Evolutionary conservation across 2,113 vertebrate genomes (phyloP), one percentile per base, ranked within the genome.

Genomic region (Egretta garzetta): DNA sequence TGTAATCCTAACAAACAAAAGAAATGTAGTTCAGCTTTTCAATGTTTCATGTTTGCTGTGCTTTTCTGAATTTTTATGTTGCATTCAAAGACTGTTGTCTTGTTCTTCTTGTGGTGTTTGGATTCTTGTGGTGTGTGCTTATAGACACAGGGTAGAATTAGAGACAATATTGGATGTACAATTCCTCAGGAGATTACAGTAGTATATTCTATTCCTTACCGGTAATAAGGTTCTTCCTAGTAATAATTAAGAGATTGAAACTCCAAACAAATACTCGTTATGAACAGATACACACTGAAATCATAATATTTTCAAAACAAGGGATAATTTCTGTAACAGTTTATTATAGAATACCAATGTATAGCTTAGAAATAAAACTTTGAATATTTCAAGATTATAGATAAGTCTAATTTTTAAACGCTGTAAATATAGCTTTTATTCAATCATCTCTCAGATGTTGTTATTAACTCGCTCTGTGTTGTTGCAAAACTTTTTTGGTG

Each of bases 331-430:
- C 98, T 99, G 98, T 99, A 99, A 99, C 98, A 97, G 98, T 99
- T 99, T 99, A 98, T 99, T 99, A 99, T 99, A 99, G 99, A 99
- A 98, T 99, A 99, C 98, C 98, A 98, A 98, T 99, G 99, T 99
- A 99, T 99, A 99, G 99, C 98, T 99, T 99, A 99, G 99, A 99
- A 98, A 98, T 98, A 98, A 98, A 98, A 98, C 98, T 99, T 99
- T 99, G 98, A 99, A 97, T 99, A 99, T 98, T 98, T 99, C 98
- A 98, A 98, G 98, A 99, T 98, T 98, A 98, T 99, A 99, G 99
- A 98, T 99, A 98, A 99, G 98, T 99, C 99, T 98, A 98, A 98
- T 98, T 98, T 99, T 98, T 98, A 99, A 99, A 98, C 32, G 99
- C 99, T 99, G 99, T 99, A 99, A 98, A 99, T 99, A 99, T 98